Conservation (phyloP, 1,140 invertebrate genomes). For the Drosophila cardini region DNA sequence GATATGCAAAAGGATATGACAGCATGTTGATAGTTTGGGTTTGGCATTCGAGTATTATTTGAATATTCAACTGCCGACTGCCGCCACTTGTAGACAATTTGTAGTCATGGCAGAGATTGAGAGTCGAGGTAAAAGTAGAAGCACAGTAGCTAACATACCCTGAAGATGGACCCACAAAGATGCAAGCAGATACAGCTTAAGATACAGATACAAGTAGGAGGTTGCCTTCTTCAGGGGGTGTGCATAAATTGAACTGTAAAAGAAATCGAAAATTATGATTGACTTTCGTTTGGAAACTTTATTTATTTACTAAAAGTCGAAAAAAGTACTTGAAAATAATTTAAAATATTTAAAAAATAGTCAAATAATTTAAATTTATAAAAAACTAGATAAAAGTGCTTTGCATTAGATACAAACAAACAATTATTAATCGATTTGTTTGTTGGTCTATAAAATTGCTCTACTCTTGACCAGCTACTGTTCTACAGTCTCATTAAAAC, state of each 20-base stretch:
- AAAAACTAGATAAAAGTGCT: not conserved
- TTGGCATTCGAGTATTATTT: slow-evolving; percentile 29
- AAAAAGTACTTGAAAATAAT: no score
- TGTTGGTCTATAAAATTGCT: not conserved
- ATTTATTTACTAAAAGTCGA: not conserved
- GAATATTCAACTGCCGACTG: slow-evolving; percentile 15
- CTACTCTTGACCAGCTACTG: not conserved
- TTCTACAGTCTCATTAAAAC: slow-evolving; percentile 40
- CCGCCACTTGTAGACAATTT: slow-evolving; percentile 59
- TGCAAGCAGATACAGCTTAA: slow-evolving; percentile 43
- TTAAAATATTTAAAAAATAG: not conserved
- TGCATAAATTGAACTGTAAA: slow-evolving; percentile 63
- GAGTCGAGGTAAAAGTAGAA: slow-evolving; percentile 26
- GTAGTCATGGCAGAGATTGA: slow-evolving; percentile 38
- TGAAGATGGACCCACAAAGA: slow-evolving; percentile 20
- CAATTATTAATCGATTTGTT: slow-evolving; percentile 2
- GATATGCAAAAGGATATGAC: slow-evolving; percentile 79
- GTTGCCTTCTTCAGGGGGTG: slow-evolving; percentile 45
- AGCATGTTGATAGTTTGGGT: slow-evolving; percentile 72
- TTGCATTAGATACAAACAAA: no score
- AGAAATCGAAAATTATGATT: slow-evolving; percentile 29
- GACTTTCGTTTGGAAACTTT: slow-evolving; percentile 18
- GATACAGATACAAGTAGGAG: slow-evolving; percentile 25
- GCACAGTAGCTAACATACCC: slow-evolving; percentile 60
- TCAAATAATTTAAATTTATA: not conserved